These are phyloP conservation scores for Brachypodius melanocephalos DNA, from an alignment of 2,113 vertebrate species.

Conservation along the genomic window DNA sequence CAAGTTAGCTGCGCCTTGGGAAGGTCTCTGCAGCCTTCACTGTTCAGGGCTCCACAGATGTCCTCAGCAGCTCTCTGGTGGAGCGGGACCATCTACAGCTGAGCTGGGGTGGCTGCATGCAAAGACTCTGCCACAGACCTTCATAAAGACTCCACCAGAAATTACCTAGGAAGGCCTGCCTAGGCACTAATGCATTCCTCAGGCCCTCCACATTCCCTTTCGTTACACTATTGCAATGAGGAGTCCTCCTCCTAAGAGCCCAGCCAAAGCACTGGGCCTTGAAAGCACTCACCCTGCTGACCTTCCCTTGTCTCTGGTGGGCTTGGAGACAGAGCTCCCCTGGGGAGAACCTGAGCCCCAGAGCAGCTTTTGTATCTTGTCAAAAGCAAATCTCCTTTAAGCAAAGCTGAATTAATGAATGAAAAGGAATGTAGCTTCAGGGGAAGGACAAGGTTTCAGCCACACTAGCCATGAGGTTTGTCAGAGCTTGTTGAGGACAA, in stretches of 20 bases:
- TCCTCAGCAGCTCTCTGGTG: neutral
- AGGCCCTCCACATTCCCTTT: neutral
- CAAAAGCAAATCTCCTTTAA: neutral
- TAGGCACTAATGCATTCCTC: neutral
- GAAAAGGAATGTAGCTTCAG: neutral
- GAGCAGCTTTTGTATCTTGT: neutral
- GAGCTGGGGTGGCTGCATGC: fast-evolving
- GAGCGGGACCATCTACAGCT: neutral
- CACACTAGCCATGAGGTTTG: neutral
- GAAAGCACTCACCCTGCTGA: neutral
- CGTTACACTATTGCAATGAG: neutral
- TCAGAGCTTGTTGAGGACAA: neutral
- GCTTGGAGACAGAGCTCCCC: neutral
- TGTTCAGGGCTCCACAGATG: neutral
- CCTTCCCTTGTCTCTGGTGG: neutral
- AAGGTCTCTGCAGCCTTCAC: neutral
- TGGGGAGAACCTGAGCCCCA: neutral
- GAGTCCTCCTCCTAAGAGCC: neutral
- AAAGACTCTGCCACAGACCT: neutral
- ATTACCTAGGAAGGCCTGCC: neutral
- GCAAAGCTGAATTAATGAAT: neutral
- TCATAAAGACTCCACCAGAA: neutral
- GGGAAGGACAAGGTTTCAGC: neutral
- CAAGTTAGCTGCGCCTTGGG: neutral
- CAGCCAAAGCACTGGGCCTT: neutral